These are phyloP conservation scores for Lithodes maja DNA, from an alignment of 2,888 invertebrate genomes.

Conservation along the genomic window DNA sequence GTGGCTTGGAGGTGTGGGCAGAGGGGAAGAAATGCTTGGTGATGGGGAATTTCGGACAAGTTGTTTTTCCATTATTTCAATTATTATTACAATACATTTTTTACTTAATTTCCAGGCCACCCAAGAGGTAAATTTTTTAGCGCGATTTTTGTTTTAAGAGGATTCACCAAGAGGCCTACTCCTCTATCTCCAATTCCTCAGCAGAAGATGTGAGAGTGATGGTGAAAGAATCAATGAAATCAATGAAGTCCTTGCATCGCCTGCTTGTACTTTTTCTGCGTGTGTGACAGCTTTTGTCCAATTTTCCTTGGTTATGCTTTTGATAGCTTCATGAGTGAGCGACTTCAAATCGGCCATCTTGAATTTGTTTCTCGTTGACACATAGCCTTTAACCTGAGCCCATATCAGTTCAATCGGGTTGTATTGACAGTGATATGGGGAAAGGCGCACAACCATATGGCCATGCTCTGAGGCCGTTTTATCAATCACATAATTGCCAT, in stretches of 20 bases:
- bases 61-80: background rate
- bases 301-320: background rate
- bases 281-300: constrained; percentile 24
- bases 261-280: background rate
- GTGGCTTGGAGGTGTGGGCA: too few species aligned
- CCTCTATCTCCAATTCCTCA: constrained; percentile 4
- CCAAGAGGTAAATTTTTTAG: constrained; percentile 1
- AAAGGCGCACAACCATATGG: constrained; percentile 6
- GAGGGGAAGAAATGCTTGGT: too few species aligned
- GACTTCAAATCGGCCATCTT: constrained; percentile 14
- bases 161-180: constrained; percentile 1
- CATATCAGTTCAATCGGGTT: constrained; percentile 18
- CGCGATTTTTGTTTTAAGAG: background rate
- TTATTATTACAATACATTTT: background rate
- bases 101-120: constrained; percentile 13
- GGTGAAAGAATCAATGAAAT: constrained; percentile 18
- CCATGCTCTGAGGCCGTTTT: constrained; percentile 23
- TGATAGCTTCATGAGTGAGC: background rate
- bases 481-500: constrained; percentile 12
- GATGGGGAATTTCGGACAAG: too few species aligned
- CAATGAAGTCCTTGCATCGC: background rate
- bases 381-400: constrained; percentile 22
- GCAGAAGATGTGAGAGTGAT: constrained; percentile 19
- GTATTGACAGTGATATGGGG: background rate
- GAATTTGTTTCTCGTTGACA: background rate